These are phyloP conservation scores for Spinibarbus caldwelli DNA, from an alignment of 2,797 vertebrate genomes.

Conservation along the genomic window DNA sequence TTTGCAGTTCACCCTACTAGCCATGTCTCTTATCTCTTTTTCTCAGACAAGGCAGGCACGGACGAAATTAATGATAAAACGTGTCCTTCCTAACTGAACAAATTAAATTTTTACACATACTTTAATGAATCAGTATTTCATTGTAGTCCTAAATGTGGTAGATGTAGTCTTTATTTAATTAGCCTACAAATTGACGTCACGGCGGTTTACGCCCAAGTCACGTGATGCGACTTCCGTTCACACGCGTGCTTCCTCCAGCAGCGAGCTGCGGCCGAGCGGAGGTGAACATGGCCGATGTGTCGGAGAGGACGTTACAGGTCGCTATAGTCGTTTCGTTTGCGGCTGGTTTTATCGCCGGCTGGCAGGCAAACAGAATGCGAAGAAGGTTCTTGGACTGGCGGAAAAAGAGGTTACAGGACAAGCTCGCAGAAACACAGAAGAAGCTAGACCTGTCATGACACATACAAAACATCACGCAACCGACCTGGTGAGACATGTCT, in stretches of 20 bases:
- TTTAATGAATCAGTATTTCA: not conserved
- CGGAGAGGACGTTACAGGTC: constrained; percentile 74
- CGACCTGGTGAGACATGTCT: not conserved
- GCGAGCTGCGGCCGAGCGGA: not conserved
- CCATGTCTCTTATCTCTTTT: not conserved
- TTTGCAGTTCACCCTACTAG: not conserved
- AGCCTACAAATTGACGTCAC: not conserved
- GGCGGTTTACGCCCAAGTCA: too few relatives aligned
- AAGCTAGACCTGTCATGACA: constrained; percentile 77
- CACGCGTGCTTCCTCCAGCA: too few relatives aligned
- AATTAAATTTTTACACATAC: not conserved
- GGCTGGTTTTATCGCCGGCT: constrained; percentile 80
- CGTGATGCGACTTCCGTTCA: too few relatives aligned
- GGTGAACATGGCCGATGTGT: constrained; percentile 74
- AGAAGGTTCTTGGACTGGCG: constrained; percentile 85
- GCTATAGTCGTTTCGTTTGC: constrained; percentile 79
- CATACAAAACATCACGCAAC: not conserved
- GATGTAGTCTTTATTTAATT: not conserved
- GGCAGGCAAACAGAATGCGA: constrained; percentile 81
- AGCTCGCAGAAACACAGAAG: constrained; percentile 80
- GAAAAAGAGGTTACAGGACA: constrained; percentile 80
- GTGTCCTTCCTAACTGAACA: not conserved
- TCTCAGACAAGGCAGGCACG: not conserved
- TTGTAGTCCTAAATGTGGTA: not conserved
- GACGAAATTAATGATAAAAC: not conserved